Evolutionary conservation across 2,888 invertebrate genomes (phyloP), one percentile per base, ranked within the genome.

Genomic region (Deladenus siricidicola): DNA sequence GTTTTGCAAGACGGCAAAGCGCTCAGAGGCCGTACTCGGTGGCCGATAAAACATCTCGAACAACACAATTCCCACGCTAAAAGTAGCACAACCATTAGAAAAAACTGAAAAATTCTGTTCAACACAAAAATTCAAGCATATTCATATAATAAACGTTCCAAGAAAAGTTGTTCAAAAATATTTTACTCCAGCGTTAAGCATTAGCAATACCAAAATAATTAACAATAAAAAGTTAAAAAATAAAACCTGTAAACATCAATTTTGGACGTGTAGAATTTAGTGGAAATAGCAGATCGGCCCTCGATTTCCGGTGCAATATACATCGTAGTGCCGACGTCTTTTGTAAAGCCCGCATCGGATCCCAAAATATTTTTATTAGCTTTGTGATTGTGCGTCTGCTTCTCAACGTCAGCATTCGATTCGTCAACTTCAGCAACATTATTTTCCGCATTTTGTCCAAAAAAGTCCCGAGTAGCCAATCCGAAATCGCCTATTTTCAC

Each of bases 401-500:
- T n/a, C n/a, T n/a, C n/a, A n/a, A n/a, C n/a, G n/a, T n/a, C n/a
- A n/a, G n/a, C n/a, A n/a, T n/a, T n/a, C n/a, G n/a, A n/a, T n/a
- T n/a, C n/a, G n/a, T n/a, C n/a, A n/a, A n/a, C n/a, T n/a, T n/a
- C n/a, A n/a, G n/a, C n/a, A n/a, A n/a, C n/a, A n/a, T n/a, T n/a
- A n/a, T n/a, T n/a, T n/a, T n/a, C 26, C 39, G 28, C 14, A 42
- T 59, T 56, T 50, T 54, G 57, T 24, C 28, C 52, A 30, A 30
- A 52, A 29, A 52, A 10, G 29, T 52, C 52, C 19, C 30, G 28
- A 1, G 75, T 75, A 0, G 96, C 94, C 2, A 96, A 83, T 17
- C 96, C 96, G 80, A 96, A 96, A 81, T 96, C 96, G 14, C 94
- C 96, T 68, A 96, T 96, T 84, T 96, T 96, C 1, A 90, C 91